Evolutionary conservation across 2,888 invertebrate genomes (phyloP).

Genomic region (Sisyra terminalis): DNA sequence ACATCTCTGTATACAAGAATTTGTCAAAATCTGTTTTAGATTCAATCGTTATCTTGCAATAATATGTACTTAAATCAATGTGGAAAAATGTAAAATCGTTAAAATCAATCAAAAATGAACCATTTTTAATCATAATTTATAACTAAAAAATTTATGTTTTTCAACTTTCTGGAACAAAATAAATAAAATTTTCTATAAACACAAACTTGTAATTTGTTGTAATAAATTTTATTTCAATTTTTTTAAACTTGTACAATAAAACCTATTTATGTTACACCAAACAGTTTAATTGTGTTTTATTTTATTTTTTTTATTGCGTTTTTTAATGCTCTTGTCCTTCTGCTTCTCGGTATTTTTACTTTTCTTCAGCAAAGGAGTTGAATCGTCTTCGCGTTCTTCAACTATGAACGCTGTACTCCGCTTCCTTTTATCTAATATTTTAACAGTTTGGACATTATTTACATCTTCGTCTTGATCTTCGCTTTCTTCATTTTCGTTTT

Average conservation of each 20-base stretch:
- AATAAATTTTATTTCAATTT: slow-evolving; percentile 24
- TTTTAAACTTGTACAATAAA: slow-evolving; percentile 22
- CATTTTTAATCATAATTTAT: too few species aligned
- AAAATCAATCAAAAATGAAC: too few species aligned
- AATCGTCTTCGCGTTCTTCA: slow-evolving; percentile 9
- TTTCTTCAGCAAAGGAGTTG: slow-evolving; percentile 11
- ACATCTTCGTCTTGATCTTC: slow-evolving; percentile 14
- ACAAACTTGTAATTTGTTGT: too few species aligned
- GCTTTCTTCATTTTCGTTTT: slow-evolving; percentile 21
- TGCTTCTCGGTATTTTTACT: slow-evolving; percentile 18
- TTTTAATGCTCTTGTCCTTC: slow-evolving; percentile 17
- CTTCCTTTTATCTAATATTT: slow-evolving; percentile 9
- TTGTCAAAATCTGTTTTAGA: too few species aligned
- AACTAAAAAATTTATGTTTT: too few species aligned
- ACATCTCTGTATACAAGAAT: too few species aligned
- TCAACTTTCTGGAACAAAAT: not conserved
- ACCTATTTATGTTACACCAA: slow-evolving; percentile 35
- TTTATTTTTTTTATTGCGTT: slow-evolving; percentile 28
- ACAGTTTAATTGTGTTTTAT: slow-evolving; percentile 36
- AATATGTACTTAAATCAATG: too few species aligned
- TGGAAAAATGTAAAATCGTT: too few species aligned
- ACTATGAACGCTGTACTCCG: slow-evolving; percentile 8
- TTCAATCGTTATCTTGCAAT: too few species aligned
- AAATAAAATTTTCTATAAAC: not conserved
- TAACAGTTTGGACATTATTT: slow-evolving; percentile 6